Conservation (phyloP, 2,113 vertebrate genomes). For the Tyto alba region DNA sequence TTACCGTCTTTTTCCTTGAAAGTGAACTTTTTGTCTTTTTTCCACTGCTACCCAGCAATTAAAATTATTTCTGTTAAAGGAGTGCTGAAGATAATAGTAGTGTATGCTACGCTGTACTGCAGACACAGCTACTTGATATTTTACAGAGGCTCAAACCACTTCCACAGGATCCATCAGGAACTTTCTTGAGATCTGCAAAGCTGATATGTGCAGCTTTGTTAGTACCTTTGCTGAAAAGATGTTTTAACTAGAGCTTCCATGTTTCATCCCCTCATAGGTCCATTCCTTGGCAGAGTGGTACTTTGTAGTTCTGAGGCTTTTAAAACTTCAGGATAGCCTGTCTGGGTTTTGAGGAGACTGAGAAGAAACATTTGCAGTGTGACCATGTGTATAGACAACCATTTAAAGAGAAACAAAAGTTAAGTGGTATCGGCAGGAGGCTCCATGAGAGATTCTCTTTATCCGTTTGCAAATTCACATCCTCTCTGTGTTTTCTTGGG, state of each 20-base stretch:
- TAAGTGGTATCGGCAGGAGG: rapidly evolving
- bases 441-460: not conserved
- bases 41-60: not conserved
- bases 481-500: not conserved
- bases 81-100: not conserved
- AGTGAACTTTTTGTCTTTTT: not conserved
- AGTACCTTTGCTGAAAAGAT: not conserved
- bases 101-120: not conserved
- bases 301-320: not conserved
- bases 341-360: not conserved
- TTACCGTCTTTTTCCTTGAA: not conserved
- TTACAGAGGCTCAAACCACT: not conserved
- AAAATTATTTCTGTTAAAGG: not conserved
- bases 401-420: not conserved
- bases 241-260: not conserved
- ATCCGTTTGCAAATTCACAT: not conserved
- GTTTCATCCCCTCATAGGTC: not conserved
- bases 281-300: not conserved
- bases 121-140: not conserved
- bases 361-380: not conserved
- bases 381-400: not conserved
- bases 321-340: not conserved
- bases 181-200: not conserved
- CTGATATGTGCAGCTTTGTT: not conserved
- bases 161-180: not conserved